Evolutionary conservation across 1,140 invertebrate genomes (phyloP).

Genomic region (Cephus cinctus): DNA sequence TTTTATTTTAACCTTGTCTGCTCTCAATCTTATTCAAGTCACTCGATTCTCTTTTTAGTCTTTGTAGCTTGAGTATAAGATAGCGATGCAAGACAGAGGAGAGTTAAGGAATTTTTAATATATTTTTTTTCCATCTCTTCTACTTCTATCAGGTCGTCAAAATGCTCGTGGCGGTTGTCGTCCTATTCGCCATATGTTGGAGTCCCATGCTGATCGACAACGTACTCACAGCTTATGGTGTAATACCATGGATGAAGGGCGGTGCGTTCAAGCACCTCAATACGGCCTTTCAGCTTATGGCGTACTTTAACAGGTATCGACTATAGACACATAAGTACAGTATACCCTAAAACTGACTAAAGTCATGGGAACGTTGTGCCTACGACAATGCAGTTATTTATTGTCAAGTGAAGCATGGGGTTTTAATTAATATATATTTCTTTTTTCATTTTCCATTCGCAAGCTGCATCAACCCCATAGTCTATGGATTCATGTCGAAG

Average conservation of each 20-base stretch:
- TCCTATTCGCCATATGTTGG: constrained; percentile 71
- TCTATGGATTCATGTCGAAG: constrained; percentile 81
- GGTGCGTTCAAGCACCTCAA: constrained; percentile 63
- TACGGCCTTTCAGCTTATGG: constrained; percentile 64
- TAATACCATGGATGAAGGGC: constrained; percentile 56
- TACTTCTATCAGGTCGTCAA: constrained; percentile 74
- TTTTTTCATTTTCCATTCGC: constrained; percentile 39
- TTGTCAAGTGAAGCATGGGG: not conserved
- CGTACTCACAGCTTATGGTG: constrained; percentile 63
- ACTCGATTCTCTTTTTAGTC: too few relatives aligned
- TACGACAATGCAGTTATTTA: not conserved
- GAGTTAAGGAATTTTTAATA: too few relatives aligned
- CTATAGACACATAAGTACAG: not conserved
- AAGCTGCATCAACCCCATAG: constrained; percentile 75
- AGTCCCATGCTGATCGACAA: constrained; percentile 67
- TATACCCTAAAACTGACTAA: not conserved
- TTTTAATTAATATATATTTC: not conserved
- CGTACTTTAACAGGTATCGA: constrained; percentile 67
- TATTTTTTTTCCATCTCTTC: too few relatives aligned
- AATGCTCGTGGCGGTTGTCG: constrained; percentile 70
- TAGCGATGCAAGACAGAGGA: too few relatives aligned
- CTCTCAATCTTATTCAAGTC: too few relatives aligned
- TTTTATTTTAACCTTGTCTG: not conserved
- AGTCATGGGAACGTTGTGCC: not conserved
- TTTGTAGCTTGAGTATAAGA: too few relatives aligned